Evolutionary conservation across 2,888 invertebrate genomes (phyloP).

Genomic region (Gymnoscelis rufifasciata): DNA sequence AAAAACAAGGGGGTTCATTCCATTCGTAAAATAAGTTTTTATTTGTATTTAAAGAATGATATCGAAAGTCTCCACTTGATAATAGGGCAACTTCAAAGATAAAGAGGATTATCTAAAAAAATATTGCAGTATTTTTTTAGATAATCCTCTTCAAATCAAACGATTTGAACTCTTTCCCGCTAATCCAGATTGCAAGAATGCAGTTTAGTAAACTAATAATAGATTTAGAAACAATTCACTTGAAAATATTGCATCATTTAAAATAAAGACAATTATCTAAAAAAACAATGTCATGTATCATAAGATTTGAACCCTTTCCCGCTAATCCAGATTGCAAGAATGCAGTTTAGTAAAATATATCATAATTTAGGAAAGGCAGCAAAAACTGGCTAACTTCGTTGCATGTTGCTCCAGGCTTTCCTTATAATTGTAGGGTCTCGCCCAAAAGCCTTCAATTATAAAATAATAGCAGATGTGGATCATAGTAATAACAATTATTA

Average conservation of each 20-base stretch:
- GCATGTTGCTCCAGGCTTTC: conserved; percentile 75
- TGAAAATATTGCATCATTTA: too few relatives aligned
- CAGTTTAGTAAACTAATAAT: conserved; percentile 56
- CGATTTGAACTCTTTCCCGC: conserved; percentile 15
- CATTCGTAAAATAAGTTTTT: too few relatives aligned
- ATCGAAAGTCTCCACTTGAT: too few relatives aligned
- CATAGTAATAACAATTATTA: conserved; percentile 80
- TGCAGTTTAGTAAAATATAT: conserved; percentile 57
- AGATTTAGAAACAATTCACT: too few relatives aligned
- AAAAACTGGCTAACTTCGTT: conserved; percentile 67
- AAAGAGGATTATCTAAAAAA: too few relatives aligned
- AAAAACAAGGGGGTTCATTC: too few relatives aligned
- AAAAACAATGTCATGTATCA: too few relatives aligned
- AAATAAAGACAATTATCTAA: too few relatives aligned
- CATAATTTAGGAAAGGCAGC: conserved; percentile 65
- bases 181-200: conserved; percentile 40
- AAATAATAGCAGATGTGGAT: conserved; percentile 79
- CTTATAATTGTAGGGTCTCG: conserved; percentile 78
- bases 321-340: conserved; percentile 38
- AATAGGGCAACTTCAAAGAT: too few relatives aligned
- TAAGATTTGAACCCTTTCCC: conserved; percentile 6
- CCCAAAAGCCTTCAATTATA: conserved; percentile 77
- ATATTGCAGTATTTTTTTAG: not conserved
- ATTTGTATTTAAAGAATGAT: too few relatives aligned
- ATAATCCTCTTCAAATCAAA: too few relatives aligned